Evolutionary conservation across 2,113 vertebrate species (phyloP).

Genomic region (Theristicus caerulescens): DNA sequence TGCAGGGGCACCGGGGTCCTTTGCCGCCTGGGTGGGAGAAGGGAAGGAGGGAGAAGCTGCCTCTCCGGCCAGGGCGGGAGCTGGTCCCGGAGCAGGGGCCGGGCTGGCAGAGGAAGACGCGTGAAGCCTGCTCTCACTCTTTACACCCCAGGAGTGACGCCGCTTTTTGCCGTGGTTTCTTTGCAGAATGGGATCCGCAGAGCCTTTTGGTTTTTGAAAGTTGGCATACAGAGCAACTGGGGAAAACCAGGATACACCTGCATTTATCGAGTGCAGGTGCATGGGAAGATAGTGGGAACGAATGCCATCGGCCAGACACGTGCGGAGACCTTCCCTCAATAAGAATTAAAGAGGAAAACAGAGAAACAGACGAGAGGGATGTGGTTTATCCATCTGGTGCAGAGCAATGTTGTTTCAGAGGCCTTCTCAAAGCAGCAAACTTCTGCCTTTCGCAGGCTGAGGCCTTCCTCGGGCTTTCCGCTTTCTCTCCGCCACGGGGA

Average conservation of each 20-base stretch:
- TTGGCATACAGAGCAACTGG: constrained; percentile 62
- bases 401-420: background rate
- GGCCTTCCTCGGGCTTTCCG: background rate
- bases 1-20: background rate
- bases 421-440: background rate
- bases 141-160: background rate
- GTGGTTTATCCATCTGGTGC: too few species aligned
- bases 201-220: constrained; percentile 27
- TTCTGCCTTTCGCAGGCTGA: background rate
- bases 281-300: background rate
- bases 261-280: background rate
- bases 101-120: background rate
- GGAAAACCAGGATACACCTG: background rate
- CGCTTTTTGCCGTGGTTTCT: background rate
- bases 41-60: background rate
- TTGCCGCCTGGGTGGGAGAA: background rate
- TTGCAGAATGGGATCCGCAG: constrained; percentile 31
- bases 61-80: background rate
- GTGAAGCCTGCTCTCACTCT: background rate
- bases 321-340: background rate
- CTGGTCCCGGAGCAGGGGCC: background rate
- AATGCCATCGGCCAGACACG: background rate
- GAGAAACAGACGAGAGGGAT: background rate
- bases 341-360: background rate
- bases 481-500: background rate